Conservation (phyloP, 2,888 invertebrate genomes). For the Dasysyrphus tricinctus region DNA sequence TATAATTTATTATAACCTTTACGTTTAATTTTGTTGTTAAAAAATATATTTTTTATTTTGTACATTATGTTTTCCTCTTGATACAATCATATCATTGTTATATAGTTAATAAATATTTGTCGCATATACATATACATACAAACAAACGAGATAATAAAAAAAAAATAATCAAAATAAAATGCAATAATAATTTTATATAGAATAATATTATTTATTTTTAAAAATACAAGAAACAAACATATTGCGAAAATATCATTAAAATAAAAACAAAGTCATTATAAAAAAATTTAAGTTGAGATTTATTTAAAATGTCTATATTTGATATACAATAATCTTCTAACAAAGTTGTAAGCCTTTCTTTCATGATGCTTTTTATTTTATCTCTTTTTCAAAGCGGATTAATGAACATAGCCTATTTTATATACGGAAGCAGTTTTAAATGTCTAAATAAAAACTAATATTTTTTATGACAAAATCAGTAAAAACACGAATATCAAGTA, state of each 20-base stretch:
- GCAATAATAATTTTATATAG: conserved; percentile 38
- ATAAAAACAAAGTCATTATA: neutral
- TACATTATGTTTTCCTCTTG: conserved; percentile 48
- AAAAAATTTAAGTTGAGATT: neutral
- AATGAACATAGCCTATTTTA: no score
- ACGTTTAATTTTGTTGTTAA: conserved; percentile 39
- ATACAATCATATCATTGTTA: conserved; percentile 73
- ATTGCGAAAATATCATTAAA: conserved; percentile 3
- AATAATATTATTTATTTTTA: conserved; percentile 8
- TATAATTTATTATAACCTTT: neutral
- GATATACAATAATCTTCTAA: no score
- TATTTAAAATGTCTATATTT: conserved; percentile 2
- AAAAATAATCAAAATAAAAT: conserved; percentile 37
- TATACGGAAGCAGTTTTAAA: no score
- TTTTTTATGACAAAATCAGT: no score
- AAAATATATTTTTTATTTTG: conserved; percentile 31
- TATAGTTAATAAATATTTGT: conserved; percentile 59
- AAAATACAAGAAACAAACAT: neutral
- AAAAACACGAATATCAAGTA: no score
- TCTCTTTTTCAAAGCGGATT: no score
- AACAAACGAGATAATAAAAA: conserved; percentile 6
- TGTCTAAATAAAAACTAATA: no score
- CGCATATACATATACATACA: neutral
- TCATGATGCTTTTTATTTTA: no score
- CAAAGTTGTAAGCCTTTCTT: no score